Conservation (phyloP, 2,888 invertebrate genomes). For the Sceliomorpha sp. region DNA sequence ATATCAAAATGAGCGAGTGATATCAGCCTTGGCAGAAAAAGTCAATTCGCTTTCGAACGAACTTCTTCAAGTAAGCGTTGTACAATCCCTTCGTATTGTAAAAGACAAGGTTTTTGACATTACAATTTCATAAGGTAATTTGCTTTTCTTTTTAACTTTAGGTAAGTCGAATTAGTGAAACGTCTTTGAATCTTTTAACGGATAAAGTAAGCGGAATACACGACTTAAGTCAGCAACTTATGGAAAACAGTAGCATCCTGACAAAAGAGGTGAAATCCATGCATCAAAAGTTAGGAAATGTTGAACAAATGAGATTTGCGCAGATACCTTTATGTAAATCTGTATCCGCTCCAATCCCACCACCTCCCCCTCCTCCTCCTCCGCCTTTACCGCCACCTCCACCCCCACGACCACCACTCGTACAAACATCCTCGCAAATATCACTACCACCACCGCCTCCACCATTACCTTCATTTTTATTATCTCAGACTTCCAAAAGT, state of each 20-base stretch:
- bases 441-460: too few species aligned
- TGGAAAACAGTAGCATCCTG: too few species aligned
- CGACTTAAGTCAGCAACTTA: too few species aligned
- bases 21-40: constrained; percentile 58
- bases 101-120: background rate
- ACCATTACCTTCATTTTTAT: background rate
- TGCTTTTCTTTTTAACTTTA: constrained; percentile 5
- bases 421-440: too few species aligned
- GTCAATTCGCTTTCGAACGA: constrained; percentile 59
- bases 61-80: constrained; percentile 59
- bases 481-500: too few species aligned
- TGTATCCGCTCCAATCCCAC: background rate
- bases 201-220: too few species aligned
- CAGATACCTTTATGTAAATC: background rate
- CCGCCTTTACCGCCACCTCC: constrained; percentile 59
- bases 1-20: constrained; percentile 59
- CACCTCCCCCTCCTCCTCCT: constrained; percentile 40
- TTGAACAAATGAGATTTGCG: background rate
- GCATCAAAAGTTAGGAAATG: background rate
- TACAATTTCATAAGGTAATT: background rate
- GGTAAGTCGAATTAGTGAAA: too few species aligned
- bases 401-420: too few species aligned
- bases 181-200: too few species aligned
- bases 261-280: too few species aligned
- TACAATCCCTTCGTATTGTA: too few species aligned